These are phyloP conservation scores for Branchinecta lindahli DNA, from an alignment of 1,140 invertebrate genomes.

Conservation along the genomic window DNA sequence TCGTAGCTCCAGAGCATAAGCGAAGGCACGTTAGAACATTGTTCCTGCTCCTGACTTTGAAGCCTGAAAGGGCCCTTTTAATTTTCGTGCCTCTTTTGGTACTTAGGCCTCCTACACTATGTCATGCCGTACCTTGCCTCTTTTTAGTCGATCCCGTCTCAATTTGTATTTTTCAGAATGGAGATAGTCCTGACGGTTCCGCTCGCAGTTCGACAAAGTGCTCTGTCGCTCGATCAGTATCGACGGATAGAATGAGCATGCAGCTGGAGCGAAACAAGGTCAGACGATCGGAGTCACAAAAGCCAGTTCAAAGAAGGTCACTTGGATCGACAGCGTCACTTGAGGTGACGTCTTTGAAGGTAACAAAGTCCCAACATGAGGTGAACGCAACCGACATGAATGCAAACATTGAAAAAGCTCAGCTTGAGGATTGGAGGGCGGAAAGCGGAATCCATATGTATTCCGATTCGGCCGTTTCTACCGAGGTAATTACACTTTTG, in stretches of 20 bases:
- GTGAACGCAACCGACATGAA: background rate
- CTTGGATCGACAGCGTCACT: background rate
- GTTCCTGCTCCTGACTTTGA: no score
- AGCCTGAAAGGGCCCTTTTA: no score
- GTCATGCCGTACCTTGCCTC: no score
- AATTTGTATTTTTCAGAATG: background rate
- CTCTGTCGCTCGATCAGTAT: background rate
- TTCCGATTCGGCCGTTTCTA: background rate
- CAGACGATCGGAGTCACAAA: background rate
- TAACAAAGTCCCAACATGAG: background rate
- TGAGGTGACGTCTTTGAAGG: background rate
- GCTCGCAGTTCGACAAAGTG: background rate
- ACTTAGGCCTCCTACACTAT: no score
- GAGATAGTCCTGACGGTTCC: background rate
- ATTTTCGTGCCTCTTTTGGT: no score
- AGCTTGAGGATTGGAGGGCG: background rate
- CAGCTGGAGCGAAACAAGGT: background rate
- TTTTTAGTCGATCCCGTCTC: no score
- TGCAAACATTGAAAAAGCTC: background rate
- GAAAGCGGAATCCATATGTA: conserved; percentile 3
- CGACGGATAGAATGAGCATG: background rate
- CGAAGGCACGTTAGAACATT: no score
- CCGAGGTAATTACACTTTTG: background rate
- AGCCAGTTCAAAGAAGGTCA: background rate
- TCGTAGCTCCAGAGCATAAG: no score